phyloP scores from a whole-genome alignment of 2,888 invertebrate species.

The Sericinus montela region DNA sequence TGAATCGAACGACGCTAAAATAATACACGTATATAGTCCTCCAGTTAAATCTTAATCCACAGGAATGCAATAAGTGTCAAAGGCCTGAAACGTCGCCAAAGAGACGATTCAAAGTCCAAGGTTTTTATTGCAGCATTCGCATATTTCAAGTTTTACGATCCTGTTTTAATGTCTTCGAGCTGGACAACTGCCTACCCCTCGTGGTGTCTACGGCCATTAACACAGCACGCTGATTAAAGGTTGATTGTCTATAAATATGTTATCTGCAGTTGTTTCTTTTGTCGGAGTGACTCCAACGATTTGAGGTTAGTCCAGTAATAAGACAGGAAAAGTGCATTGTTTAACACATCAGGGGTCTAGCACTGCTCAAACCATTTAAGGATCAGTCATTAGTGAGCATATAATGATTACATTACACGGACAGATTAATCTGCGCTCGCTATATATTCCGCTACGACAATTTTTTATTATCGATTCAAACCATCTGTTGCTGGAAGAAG shows the following conservation, averaged over 20 bases:
- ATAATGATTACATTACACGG: conserved; percentile 7
- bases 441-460: conserved; percentile 1
- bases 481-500: conserved; percentile 21
- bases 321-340: conserved; percentile 1
- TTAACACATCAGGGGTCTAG: background rate
- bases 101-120: conserved; percentile 1
- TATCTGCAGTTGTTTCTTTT: background rate
- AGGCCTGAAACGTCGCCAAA: background rate
- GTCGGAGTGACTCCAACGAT: background rate
- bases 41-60: background rate
- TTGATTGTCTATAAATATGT: conserved; percentile 10
- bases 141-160: conserved; percentile 20
- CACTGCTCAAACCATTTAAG: background rate
- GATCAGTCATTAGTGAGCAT: background rate
- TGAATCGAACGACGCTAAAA: no score
- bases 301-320: background rate
- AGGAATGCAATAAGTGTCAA: background rate
- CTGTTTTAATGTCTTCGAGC: conserved; percentile 12
- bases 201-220: conserved; percentile 14
- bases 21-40: no score
- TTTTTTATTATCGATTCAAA: conserved; percentile 4
- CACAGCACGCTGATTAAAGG: conserved; percentile 1
- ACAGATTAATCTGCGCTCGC: conserved; percentile 4
- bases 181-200: conserved; percentile 12
- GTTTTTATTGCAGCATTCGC: conserved; percentile 14